These are phyloP conservation scores for Stomatorhinus walkeri DNA, from an alignment of 2,797 vertebrate species.

Conservation along the genomic window DNA sequence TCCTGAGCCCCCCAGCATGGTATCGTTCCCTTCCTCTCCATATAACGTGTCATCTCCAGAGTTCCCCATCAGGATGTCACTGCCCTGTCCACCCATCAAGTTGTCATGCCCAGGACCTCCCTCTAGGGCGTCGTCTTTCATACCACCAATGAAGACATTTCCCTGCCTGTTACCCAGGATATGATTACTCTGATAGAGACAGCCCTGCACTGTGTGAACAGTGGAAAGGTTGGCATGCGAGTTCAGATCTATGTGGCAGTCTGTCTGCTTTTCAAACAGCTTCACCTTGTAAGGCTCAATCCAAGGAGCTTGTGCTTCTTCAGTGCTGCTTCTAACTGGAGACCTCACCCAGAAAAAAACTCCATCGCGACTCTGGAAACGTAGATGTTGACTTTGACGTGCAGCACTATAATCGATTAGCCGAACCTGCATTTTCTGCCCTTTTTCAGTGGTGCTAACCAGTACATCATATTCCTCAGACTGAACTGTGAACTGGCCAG, in stretches of 20 bases:
- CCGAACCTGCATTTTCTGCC: background rate
- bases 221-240: slow-evolving; percentile 37
- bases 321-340: background rate
- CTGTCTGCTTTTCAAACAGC: slow-evolving; percentile 28
- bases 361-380: background rate
- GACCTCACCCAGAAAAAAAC: background rate
- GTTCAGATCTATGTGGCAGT: slow-evolving; percentile 40
- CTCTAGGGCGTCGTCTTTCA: slow-evolving; percentile 36
- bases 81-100: slow-evolving; percentile 41
- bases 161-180: background rate
- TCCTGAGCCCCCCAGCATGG: slow-evolving; percentile 43
- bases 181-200: slow-evolving; percentile 10
- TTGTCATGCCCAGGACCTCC: slow-evolving; percentile 44
- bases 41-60: slow-evolving; percentile 46
- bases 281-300: slow-evolving; percentile 40
- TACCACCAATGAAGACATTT: background rate
- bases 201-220: slow-evolving; percentile 41
- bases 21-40: slow-evolving; percentile 46
- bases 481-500: background rate
- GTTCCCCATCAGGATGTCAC: slow-evolving; percentile 41
- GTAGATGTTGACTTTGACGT: background rate
- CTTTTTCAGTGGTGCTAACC: background rate
- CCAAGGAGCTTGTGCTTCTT: background rate
- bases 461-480: background rate
- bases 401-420: background rate